A percentile compares a stretch with the other conserved stretches of the same genome.
Evolutionary conservation across 53 echinoderm and acorn worm genomes (phyloP).

Genomic region (Holothuria leucospilota): DNA sequence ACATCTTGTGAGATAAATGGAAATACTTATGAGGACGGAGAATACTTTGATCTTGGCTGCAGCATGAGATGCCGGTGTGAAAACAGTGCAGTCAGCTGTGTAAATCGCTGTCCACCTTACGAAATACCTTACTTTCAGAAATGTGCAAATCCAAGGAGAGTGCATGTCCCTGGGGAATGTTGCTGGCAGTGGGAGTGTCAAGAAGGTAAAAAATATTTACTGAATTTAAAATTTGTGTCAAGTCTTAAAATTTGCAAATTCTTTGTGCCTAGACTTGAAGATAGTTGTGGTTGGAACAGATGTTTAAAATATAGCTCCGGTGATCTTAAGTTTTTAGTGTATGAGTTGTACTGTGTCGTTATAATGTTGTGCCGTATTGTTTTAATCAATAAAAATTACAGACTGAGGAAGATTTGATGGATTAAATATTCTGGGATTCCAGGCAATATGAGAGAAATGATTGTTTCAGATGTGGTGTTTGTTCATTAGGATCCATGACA

Average conservation of each 20-base stretch:
- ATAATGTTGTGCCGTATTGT: too few species aligned
- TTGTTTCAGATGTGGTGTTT: neutral
- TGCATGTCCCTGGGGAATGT: conserved; percentile 89
- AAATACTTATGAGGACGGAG: conserved; percentile 88
- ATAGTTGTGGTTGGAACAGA: too few species aligned
- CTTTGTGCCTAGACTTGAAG: too few species aligned
- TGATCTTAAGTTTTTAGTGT: too few species aligned
- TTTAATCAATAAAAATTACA: too few species aligned
- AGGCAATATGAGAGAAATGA: neutral
- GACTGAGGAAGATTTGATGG: too few species aligned
- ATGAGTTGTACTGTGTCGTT: too few species aligned
- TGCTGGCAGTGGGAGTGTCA: conserved; percentile 97
- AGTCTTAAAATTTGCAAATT: too few species aligned
- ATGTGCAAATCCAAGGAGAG: conserved; percentile 80
- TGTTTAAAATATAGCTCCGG: too few species aligned
- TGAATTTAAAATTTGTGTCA: neutral
- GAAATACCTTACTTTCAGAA: conserved; percentile 55
- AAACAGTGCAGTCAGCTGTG: conserved; percentile 47
- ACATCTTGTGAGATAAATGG: conserved; percentile 96
- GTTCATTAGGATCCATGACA: too few species aligned
- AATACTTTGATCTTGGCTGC: conserved; percentile 92
- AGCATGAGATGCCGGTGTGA: conserved; percentile 84
- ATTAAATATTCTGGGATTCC: too few species aligned
- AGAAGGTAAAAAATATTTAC: neutral
- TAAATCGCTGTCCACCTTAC: conserved; percentile 41